Conservation (phyloP, 2,888 invertebrate genomes). For the Mythimna pallens region DNA sequence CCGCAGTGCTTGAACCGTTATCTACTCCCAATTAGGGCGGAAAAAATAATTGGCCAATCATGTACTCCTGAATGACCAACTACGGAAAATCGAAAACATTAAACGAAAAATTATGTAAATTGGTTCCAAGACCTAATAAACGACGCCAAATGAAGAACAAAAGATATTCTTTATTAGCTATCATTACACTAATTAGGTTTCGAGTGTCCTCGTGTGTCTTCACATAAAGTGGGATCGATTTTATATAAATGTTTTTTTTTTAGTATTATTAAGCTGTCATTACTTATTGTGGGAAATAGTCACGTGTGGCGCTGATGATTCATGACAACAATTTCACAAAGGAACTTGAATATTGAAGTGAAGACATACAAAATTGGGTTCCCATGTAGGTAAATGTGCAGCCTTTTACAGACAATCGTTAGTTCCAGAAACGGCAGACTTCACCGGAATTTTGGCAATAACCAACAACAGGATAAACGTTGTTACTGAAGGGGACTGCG, state of each 20-base stretch:
- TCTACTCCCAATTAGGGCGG: background rate
- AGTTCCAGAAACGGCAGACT: background rate
- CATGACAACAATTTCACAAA: background rate
- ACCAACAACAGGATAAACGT: conserved; percentile 34
- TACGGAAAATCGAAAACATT: background rate
- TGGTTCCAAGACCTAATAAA: conserved; percentile 10
- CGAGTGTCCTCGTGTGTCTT: conserved; percentile 38
- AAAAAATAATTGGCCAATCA: background rate
- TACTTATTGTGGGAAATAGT: conserved; percentile 14
- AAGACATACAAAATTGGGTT: background rate
- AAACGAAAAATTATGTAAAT: conserved; percentile 7
- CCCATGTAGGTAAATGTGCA: background rate
- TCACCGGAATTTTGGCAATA: conserved; percentile 26
- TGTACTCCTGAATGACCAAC: background rate
- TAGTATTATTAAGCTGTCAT: conserved; percentile 2
- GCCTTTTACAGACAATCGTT: background rate
- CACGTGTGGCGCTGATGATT: conserved; percentile 14
- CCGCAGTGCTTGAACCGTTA: background rate
- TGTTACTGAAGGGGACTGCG: conserved; percentile 18
- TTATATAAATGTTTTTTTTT: conserved; percentile 7
- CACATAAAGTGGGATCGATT: conserved; percentile 49
- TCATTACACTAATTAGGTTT: conserved; percentile 44
- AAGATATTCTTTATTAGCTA: conserved; percentile 21
- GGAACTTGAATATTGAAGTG: background rate
- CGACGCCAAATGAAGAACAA: conserved; percentile 6